Evolutionary conservation across 2,888 invertebrate genomes (phyloP).

Genomic region (Nasonia oneida): DNA sequence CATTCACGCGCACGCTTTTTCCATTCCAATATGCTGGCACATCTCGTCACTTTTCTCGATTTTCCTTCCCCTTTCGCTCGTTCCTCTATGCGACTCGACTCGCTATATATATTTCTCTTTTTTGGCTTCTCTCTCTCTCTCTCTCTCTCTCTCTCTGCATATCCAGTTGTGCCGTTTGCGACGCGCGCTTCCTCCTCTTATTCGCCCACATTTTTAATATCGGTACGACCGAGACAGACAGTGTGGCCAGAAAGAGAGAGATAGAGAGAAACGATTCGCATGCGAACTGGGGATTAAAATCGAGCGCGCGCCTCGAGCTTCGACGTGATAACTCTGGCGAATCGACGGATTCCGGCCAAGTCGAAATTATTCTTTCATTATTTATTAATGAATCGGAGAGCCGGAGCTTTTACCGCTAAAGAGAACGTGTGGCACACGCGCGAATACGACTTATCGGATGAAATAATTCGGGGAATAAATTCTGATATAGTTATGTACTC

Average conservation of each 20-base stretch:
- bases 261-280: neutral
- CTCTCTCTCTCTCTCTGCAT: neutral
- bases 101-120: neutral
- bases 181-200: neutral
- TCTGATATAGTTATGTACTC: too few species aligned
- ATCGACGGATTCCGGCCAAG: neutral
- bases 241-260: neutral
- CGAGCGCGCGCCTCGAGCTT: neutral
- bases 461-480: too few species aligned
- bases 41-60: conserved; percentile 20
- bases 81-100: neutral
- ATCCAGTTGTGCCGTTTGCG: neutral
- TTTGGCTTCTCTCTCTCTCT: neutral
- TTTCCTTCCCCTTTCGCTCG: neutral
- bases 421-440: neutral
- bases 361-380: neutral
- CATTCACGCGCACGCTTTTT: conserved; percentile 2
- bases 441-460: too few species aligned
- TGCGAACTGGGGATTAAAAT: conserved; percentile 26
- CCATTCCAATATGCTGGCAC: conserved; percentile 31
- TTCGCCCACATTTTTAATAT: conserved; percentile 48
- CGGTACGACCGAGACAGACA: conserved; percentile 18
- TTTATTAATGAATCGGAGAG: neutral
- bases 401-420: neutral
- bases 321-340: neutral